phyloP scores from a whole-genome alignment of 2,797 vertebrate species.

The Hippocampus kuda region DNA sequence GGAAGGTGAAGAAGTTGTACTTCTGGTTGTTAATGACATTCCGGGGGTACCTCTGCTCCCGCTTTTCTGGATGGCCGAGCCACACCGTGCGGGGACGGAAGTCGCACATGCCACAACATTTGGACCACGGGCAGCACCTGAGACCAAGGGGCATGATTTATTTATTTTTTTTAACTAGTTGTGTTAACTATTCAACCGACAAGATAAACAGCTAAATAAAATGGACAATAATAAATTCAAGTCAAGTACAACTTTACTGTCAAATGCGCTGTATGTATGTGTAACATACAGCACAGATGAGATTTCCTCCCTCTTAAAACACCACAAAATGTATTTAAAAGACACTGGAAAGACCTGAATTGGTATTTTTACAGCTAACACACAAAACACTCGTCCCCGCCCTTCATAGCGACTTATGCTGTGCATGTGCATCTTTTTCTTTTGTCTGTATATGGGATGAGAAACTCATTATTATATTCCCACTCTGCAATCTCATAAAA shows the following conservation, averaged over 20 bases:
- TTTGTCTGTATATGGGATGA: too few species aligned
- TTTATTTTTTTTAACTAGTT: too few species aligned
- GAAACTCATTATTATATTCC: too few species aligned
- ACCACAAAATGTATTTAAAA: background rate
- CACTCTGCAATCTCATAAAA: background rate
- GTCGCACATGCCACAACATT: slow-evolving; percentile 88
- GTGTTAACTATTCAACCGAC: background rate
- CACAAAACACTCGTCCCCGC: background rate
- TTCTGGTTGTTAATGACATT: slow-evolving; percentile 99
- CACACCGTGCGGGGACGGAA: slow-evolving; percentile 89
- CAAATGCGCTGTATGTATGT: too few species aligned
- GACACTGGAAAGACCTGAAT: background rate
- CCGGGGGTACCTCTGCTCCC: slow-evolving; percentile 91
- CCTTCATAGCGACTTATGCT: background rate
- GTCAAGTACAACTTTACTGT: too few species aligned
- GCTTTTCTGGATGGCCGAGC: slow-evolving; percentile 94
- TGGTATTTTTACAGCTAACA: background rate
- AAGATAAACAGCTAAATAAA: background rate
- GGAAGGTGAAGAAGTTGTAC: slow-evolving; percentile 97
- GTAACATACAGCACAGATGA: too few species aligned
- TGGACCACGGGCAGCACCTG: slow-evolving; percentile 89
- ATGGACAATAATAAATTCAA: background rate
- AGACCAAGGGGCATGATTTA: background rate
- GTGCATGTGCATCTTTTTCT: too few species aligned
- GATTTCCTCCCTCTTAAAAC: background rate